Evolutionary conservation across 2,113 vertebrate genomes (phyloP), one percentile per base, ranked within the genome.

Genomic region (Ondatra zibethicus): DNA sequence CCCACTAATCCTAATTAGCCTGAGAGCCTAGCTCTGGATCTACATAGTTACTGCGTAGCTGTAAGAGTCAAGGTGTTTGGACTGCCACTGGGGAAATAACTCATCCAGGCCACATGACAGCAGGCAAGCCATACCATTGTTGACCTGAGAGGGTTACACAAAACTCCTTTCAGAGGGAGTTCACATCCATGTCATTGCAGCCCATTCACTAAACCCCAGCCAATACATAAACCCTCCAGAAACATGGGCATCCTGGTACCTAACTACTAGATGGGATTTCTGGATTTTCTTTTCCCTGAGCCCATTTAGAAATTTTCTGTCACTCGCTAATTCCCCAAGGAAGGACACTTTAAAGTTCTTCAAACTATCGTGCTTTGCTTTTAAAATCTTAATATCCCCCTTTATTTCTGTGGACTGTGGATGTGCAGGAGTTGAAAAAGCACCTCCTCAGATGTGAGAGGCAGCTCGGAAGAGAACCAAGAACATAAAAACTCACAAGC

Each of bases 151-250:
- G 55, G 14, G 14, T 36, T 39, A 68, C 23, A 45, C 86, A 94
- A 94, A 95, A 29, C 42, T 58, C 52, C 52, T 97, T 92, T 95
- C 92, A 92, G 76, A 93, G 92, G 80, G 52, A 90, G 86, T 95
- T 63, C 70, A 85, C 23, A 76, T 68, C 85, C 55, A 66, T 45
- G 75, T 55, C 52, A 77, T 77, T 58, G n/a, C 80, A 91, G 47
- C 70, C 50, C 47, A 73, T 73, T 55, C 31, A 65, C 88, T 31
- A 81, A 97, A 92, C 82, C 65, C 68, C 76, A 96, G 14, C 27
- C 45, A 92, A 96, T 94, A 93, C 84, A 88, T 68, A 72, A 95
- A 86, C 33, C 73, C 33, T 88, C n/a, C 3, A 31, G 63, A 86
- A 95, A 11, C 47, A 12, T 11, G 31, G 80, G 4, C 72, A 76